Conservation (phyloP, 2,113 vertebrate species). For the Cygnus atratus region DNA sequence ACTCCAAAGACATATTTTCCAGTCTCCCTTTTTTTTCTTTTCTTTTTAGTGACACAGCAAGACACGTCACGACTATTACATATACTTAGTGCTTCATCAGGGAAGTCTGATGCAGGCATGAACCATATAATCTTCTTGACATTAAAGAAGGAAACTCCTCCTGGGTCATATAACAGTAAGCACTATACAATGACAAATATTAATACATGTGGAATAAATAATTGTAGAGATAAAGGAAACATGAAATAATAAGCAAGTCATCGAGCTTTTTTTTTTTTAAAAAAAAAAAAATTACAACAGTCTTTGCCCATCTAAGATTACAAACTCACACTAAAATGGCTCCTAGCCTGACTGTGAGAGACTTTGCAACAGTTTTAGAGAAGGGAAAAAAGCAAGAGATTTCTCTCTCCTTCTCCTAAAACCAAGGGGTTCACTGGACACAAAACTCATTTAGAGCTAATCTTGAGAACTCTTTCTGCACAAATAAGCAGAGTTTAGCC, state of each 20-base stretch:
- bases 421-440: neutral
- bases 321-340: neutral
- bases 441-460: neutral
- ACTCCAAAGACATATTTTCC: neutral
- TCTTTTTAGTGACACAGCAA: neutral
- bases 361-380: neutral
- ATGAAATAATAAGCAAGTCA: neutral
- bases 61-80: neutral
- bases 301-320: neutral
- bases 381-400: neutral
- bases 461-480: neutral
- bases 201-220: neutral
- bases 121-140: neutral
- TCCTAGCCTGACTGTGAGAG: neutral
- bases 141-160: neutral
- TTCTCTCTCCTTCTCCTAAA: neutral
- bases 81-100: neutral
- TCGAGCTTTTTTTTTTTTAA: no score
- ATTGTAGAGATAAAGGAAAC: neutral
- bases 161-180: neutral
- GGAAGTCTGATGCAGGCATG: neutral
- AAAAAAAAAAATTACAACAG: fast-evolving
- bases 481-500: neutral
- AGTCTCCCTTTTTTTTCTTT: neutral
- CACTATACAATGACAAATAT: neutral